phyloP scores from a whole-genome alignment of 2,888 invertebrate species.

The Camponotus fellah region DNA sequence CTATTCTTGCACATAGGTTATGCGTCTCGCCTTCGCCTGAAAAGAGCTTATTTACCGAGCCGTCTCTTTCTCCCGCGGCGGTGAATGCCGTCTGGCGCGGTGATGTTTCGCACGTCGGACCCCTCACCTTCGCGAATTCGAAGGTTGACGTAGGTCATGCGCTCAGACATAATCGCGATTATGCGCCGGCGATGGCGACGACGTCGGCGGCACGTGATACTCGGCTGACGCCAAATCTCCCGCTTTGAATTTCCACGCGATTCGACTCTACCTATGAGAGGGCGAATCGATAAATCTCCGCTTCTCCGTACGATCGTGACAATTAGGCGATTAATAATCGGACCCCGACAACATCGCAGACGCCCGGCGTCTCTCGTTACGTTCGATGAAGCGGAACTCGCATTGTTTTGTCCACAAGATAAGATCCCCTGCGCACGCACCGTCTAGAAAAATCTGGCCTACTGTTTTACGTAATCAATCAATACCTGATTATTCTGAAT shows the following conservation, averaged over 20 bases:
- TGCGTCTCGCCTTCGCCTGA: conserved; percentile 34
- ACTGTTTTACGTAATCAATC: conserved; percentile 15
- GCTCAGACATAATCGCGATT: conserved; percentile 64
- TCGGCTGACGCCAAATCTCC: conserved; percentile 19
- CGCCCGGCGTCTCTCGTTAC: conserved; percentile 26
- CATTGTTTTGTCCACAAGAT: neutral
- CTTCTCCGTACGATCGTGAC: neutral
- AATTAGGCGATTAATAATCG: conserved; percentile 10
- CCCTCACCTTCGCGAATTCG: conserved; percentile 72
- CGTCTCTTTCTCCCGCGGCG: conserved; percentile 23
- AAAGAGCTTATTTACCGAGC: conserved; percentile 33
- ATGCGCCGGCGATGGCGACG: conserved; percentile 2
- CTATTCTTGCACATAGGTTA: neutral
- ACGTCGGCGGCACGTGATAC: neutral
- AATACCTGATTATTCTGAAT: neutral
- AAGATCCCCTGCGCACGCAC: neutral
- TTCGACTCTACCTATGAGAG: neutral
- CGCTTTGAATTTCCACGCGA: neutral
- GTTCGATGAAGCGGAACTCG: conserved; percentile 17
- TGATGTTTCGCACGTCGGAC: conserved; percentile 57
- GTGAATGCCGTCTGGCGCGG: conserved; percentile 58
- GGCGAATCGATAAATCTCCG: neutral
- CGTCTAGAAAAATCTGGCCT: conserved; percentile 3
- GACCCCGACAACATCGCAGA: neutral
- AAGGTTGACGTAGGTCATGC: conserved; percentile 75